Conservation (phyloP, 2,888 invertebrate species). For the Encarsia formosa region DNA sequence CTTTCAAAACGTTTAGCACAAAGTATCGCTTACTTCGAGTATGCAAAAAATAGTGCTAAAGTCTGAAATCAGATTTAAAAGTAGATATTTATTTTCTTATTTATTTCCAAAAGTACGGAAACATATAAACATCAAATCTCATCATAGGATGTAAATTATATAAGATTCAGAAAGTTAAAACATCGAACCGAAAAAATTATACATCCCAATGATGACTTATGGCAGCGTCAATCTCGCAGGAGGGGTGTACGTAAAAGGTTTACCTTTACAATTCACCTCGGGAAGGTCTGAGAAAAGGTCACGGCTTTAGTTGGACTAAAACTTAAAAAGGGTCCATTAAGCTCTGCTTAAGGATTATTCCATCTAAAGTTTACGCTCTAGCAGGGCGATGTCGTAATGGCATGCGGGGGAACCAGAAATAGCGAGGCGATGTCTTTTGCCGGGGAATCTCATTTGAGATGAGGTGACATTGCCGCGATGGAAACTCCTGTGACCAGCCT, state of each 20-base stretch:
- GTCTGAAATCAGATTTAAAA: too few species aligned
- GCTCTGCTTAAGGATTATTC: too few species aligned
- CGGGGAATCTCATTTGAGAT: conserved; percentile 55
- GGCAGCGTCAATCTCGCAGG: conserved; percentile 74
- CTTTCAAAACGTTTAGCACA: not conserved
- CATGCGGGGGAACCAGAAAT: conserved; percentile 75
- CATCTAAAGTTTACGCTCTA: conserved; percentile 66
- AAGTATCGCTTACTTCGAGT: not conserved
- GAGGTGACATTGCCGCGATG: conserved; percentile 58
- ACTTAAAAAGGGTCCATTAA: too few species aligned
- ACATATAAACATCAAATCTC: too few species aligned
- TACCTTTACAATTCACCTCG: conserved; percentile 57
- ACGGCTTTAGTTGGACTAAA: too few species aligned
- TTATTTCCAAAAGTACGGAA: too few species aligned
- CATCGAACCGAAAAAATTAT: too few species aligned
- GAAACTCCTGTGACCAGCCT: conserved; percentile 68
- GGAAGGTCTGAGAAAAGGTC: conserved; percentile 80
- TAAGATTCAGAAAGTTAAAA: too few species aligned
- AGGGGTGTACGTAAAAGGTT: conserved; percentile 66
- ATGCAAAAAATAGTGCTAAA: not conserved
- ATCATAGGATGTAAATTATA: too few species aligned
- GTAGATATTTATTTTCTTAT: too few species aligned
- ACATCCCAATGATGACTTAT: conserved; percentile 47
- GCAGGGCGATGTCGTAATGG: conserved; percentile 65
- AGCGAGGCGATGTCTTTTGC: conserved; percentile 53